These are phyloP conservation scores for Petromus typicus DNA, from an alignment of 2,113 vertebrate species.

Conservation along the genomic window DNA sequence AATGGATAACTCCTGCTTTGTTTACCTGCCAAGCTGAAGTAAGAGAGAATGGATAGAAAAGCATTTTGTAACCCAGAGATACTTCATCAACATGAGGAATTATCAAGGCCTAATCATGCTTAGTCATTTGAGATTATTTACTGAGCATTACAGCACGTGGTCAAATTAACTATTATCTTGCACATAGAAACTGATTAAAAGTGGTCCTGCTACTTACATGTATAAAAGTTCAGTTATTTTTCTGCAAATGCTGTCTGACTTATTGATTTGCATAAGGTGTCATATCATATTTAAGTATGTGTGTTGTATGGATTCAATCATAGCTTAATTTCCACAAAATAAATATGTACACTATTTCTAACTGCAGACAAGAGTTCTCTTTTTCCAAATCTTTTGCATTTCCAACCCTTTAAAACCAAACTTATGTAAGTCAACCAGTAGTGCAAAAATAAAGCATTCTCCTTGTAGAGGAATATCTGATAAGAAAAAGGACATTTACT, in stretches of 20 bases:
- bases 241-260: not conserved
- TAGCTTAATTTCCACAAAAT: conserved; percentile 62
- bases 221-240: conserved; percentile 27
- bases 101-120: not conserved
- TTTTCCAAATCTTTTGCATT: conserved; percentile 60
- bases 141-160: not conserved
- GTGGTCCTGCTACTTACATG: not conserved
- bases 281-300: conserved; percentile 63
- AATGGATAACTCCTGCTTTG: not conserved
- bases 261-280: conserved; percentile 61
- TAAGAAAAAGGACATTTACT: not conserved
- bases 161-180: not conserved
- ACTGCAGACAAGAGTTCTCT: conserved; percentile 66
- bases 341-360: conserved; percentile 50
- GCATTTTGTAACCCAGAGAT: not conserved
- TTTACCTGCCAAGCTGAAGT: not conserved
- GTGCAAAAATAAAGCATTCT: not conserved
- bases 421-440: not conserved
- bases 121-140: not conserved
- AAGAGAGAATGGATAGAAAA: not conserved
- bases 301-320: conserved; percentile 26
- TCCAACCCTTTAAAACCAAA: conserved; percentile 26
- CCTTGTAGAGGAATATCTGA: not conserved
- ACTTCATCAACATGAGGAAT: not conserved
- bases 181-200: not conserved